phyloP scores from a whole-genome alignment of 2,797 vertebrate genomes.

The Hypotaenidia philippensis region DNA sequence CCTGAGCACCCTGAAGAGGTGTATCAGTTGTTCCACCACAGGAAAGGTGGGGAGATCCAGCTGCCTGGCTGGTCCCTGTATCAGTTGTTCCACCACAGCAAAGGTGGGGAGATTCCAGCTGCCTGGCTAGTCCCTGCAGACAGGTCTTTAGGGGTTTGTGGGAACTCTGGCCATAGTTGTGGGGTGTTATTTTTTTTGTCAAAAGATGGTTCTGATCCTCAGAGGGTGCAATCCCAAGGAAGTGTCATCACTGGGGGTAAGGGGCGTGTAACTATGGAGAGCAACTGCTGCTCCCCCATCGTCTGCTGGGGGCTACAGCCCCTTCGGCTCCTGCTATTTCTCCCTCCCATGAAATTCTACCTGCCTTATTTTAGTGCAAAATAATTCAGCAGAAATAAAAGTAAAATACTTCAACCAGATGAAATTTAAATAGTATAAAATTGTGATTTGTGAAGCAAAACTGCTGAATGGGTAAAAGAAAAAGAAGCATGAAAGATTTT shows the following conservation, averaged over 20 bases:
- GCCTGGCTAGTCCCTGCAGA: not conserved
- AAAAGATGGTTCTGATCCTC: not conserved
- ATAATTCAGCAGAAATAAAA: slow-evolving; percentile 48
- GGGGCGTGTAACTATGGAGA: not conserved
- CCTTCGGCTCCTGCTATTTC: not conserved
- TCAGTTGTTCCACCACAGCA: not conserved
- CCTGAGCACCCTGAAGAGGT: not conserved
- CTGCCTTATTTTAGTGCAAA: slow-evolving; percentile 35
- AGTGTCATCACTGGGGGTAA: not conserved
- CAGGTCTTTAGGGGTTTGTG: not conserved
- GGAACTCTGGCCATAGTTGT: not conserved
- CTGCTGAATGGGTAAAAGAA: slow-evolving; percentile 69
- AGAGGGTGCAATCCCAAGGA: not conserved
- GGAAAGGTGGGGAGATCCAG: not conserved
- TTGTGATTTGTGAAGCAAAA: slow-evolving; percentile 70
- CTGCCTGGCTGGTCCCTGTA: not conserved
- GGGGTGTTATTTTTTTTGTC: not conserved
- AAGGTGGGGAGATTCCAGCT: not conserved
- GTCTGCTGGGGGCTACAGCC: not conserved
- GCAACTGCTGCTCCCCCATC: not conserved
- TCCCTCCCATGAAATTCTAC: not conserved
- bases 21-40: not conserved
- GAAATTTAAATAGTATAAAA: slow-evolving; percentile 60
- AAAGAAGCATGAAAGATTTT: slow-evolving; percentile 61
- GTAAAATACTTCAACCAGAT: slow-evolving; percentile 61